These are phyloP conservation scores for Xenotilapia longispinis DNA, from an alignment of 2,113 vertebrate genomes.

Conservation along the genomic window DNA sequence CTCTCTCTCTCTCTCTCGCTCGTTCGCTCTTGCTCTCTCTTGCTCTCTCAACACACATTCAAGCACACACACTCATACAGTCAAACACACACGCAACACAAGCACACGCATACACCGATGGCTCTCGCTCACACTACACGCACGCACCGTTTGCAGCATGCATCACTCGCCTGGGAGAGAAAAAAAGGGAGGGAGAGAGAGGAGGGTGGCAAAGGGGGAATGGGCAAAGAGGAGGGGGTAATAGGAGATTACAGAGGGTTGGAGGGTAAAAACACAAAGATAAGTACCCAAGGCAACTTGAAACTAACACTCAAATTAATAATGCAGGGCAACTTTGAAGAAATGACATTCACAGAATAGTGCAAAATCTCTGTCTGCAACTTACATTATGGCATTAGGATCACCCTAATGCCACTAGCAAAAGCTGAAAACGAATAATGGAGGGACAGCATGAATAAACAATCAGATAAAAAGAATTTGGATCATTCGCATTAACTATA, in stretches of 20 bases:
- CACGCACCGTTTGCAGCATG: constrained; percentile 49
- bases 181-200: constrained; percentile 32
- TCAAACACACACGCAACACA: neutral
- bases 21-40: neutral
- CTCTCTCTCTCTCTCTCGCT: constrained; percentile 27
- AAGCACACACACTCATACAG: neutral
- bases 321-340: neutral
- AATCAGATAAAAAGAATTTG: neutral
- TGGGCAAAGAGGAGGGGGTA: constrained; percentile 24
- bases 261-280: constrained; percentile 13
- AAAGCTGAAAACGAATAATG: neutral
- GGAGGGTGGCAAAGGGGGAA: constrained; percentile 20
- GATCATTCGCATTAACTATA: neutral
- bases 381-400: neutral
- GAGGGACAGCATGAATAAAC: neutral
- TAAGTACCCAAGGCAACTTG: constrained; percentile 17
- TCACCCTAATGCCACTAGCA: neutral
- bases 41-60: neutral
- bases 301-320: neutral
- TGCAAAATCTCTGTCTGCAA: neutral
- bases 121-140: constrained; percentile 37
- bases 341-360: neutral
- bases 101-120: constrained; percentile 17
- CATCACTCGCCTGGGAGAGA: constrained; percentile 62
- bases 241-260: constrained; percentile 17